These are phyloP conservation scores for Lacerta bilineata DNA, from an alignment of 2,797 vertebrate species.

Conservation along the genomic window DNA sequence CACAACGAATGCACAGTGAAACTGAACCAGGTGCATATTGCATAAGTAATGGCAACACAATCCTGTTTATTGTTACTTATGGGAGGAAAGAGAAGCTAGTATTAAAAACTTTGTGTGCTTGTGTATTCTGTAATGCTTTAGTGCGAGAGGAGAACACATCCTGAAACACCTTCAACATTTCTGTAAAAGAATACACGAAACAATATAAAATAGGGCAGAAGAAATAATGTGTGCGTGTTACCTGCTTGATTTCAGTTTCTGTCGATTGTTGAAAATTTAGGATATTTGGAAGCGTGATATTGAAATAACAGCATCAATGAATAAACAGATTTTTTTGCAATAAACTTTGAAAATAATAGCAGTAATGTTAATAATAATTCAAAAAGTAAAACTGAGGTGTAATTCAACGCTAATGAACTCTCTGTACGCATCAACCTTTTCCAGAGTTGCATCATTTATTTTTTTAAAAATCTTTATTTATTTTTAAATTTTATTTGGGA, in stretches of 20 bases:
- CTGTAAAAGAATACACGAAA: neutral
- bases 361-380: no score
- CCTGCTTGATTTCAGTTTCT: neutral
- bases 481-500: no score
- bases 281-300: neutral
- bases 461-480: no score
- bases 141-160: no score
- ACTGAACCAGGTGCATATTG: slow-evolving; percentile 14
- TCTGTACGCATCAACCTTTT: no score
- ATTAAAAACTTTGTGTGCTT: neutral
- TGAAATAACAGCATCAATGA: neutral
- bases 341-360: neutral
- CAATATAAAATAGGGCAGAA: neutral
- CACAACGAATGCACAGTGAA: neutral
- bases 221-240: neutral
- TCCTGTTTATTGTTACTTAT: neutral
- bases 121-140: neutral
- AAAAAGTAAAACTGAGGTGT: no score
- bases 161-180: neutral
- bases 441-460: no score
- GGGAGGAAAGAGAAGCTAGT: neutral
- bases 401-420: no score
- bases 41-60: neutral
- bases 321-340: neutral
- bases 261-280: neutral